Evolutionary conservation across 2,113 vertebrate genomes (phyloP).

Genomic region (Zapus hudsonius): DNA sequence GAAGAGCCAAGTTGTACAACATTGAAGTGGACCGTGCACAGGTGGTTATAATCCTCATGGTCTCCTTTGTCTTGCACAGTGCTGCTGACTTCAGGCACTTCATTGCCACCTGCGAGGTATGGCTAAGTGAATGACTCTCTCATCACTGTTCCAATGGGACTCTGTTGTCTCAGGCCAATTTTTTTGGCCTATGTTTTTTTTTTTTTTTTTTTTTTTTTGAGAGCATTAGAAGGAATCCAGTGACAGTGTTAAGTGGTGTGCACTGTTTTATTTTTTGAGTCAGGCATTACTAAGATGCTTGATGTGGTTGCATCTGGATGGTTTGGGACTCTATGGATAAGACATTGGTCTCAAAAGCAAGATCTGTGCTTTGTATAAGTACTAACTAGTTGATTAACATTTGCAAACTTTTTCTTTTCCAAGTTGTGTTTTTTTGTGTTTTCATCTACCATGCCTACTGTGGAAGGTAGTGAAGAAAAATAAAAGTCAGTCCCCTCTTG

Average conservation of each 20-base stretch:
- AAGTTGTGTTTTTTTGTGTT: no score
- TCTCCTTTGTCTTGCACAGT: constrained; percentile 46
- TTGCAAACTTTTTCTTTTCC: constrained; percentile 15
- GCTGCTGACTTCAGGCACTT: constrained; percentile 42
- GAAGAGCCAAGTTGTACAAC: neutral
- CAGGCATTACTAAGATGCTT: neutral
- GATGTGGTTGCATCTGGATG: neutral
- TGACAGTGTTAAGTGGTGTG: neutral
- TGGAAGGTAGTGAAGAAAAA: constrained; percentile 4
- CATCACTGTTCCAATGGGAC: constrained; percentile 17
- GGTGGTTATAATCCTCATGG: constrained; percentile 29
- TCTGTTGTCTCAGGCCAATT: constrained; percentile 38
- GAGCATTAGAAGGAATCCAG: constrained; percentile 16
- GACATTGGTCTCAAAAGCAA: neutral
- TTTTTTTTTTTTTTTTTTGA: no score
- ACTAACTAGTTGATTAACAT: neutral
- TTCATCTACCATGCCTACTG: neutral
- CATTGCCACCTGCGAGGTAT: constrained; percentile 59
- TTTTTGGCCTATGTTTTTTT: constrained; percentile 20
- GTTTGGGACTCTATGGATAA: neutral
- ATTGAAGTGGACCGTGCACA: constrained; percentile 30
- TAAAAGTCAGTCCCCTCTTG: neutral
- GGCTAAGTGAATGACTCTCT: neutral
- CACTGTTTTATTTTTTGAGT: neutral
- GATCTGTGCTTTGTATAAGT: neutral